phyloP scores from a whole-genome alignment of 1,140 invertebrate species.

The Apocrypta bakeri region DNA sequence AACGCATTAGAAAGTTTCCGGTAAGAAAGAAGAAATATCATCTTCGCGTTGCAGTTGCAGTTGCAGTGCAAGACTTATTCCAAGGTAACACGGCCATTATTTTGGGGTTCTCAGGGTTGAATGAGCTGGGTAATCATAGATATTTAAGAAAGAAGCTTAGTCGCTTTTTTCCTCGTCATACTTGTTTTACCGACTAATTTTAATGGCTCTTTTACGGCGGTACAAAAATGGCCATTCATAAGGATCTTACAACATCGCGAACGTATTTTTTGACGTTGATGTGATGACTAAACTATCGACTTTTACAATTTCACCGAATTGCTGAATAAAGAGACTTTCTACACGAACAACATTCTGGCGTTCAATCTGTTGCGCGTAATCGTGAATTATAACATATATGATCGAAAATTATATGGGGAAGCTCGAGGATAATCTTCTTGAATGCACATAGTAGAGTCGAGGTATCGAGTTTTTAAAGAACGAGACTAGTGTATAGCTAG shows the following conservation, averaged over 20 bases:
- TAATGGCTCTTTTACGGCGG: not conserved
- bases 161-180: not conserved
- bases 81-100: not conserved
- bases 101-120: not conserved
- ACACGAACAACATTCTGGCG: not conserved
- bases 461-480: not conserved
- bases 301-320: conserved; percentile 11
- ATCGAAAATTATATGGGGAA: not conserved
- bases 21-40: conserved; percentile 4
- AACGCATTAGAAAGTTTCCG: conserved; percentile 41
- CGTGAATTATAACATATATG: not conserved
- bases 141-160: not conserved
- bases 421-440: not conserved
- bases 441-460: not conserved
- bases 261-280: conserved; percentile 14
- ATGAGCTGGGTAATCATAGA: not conserved
- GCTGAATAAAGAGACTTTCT: conserved; percentile 11
- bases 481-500: not conserved
- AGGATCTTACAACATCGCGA: not conserved
- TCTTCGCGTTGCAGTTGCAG: not conserved
- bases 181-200: not conserved
- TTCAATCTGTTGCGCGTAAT: not conserved
- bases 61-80: not conserved
- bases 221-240: conserved; percentile 1
- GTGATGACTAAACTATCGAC: not conserved